Evolutionary conservation across 2,888 invertebrate genomes (phyloP), one percentile per base, ranked within the genome.

Genomic region (Phasia obesa): DNA sequence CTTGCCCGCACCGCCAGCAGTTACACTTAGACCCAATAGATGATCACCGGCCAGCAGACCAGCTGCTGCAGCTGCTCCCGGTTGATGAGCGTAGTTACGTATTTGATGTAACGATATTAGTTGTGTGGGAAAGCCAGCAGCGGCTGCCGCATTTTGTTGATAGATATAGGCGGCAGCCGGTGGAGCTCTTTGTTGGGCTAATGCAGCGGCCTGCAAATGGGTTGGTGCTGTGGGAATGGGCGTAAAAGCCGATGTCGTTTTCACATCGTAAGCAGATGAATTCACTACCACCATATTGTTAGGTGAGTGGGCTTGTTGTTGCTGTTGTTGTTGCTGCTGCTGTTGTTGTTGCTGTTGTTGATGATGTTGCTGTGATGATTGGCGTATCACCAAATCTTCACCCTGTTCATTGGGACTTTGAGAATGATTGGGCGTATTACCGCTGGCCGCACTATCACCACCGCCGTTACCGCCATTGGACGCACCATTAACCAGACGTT

Each of bases 81-180:
- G 97, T 91, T 97, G 97, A 91, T 97, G 97, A 86, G 97, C 97
- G 92, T 97, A 98, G 92, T 98, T 98, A 92, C 98, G 94, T 90
- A 98, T 98, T 92, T 98, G 98, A 92, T 98, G 98, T 88, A 98
- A 93, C 86, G 98, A 97, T 91, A 98, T 98, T 91, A 98, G 93
- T 92, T 98, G 97, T 91, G 97, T 97, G 71, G 97, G 97, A 91
- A 98, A 97, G 70, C 93, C 92, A 64, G 94, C 94, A 1, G 94
- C 93, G 85, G 94, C 89, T n/a, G 88, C 88, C 9, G 87, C 89
- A 85, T 91, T 91, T 90, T 95, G 95, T 84, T 92, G 91, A 93
- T 98, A 98, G 85, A 98, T 94, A 84, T 96, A 95, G 90, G 96
- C 92, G 69, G 94, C 93, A 25, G 94, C 94, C 21, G 88, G 85